Evolutionary conservation across 2,888 invertebrate species (phyloP).

Genomic region (Aleiodes leptofemur): DNA sequence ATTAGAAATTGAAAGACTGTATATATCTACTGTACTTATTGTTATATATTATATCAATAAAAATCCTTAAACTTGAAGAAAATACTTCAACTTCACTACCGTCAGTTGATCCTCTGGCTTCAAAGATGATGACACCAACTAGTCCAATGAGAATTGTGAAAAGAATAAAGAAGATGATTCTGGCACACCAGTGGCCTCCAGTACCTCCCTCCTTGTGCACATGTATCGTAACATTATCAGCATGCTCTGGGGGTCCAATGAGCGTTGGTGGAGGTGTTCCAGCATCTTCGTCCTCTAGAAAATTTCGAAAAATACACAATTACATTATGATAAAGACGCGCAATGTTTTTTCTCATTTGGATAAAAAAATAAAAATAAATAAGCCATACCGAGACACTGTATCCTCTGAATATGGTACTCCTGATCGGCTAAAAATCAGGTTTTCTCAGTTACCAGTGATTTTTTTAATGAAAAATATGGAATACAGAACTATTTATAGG

Average conservation of each 20-base stretch:
- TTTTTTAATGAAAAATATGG: not conserved
- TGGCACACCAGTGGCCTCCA: conserved; percentile 90
- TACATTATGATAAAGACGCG: not conserved
- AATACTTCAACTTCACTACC: conserved; percentile 79
- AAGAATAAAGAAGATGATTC: conserved; percentile 87
- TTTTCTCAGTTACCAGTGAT: conserved; percentile 15
- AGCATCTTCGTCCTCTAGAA: conserved; percentile 69
- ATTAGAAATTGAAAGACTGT: too few relatives aligned
- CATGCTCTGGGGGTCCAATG: conserved; percentile 60
- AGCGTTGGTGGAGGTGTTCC: conserved; percentile 68
- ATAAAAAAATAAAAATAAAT: conserved; percentile 37
- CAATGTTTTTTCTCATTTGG: conserved; percentile 19
- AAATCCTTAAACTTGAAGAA: too few relatives aligned
- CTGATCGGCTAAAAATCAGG: conserved; percentile 54
- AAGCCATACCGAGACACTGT: conserved; percentile 55
- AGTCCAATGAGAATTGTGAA: conserved; percentile 84
- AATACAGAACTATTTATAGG: conserved; percentile 28
- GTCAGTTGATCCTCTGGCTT: conserved; percentile 87
- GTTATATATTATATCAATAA: too few relatives aligned
- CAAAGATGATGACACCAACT: conserved; percentile 86
- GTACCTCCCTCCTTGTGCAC: conserved; percentile 86
- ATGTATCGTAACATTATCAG: conserved; percentile 86
- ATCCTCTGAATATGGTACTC: conserved; percentile 60
- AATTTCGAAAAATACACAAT: conserved; percentile 22
- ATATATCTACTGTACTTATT: too few relatives aligned